phyloP scores from a whole-genome alignment of 30 jellyfish, hydroid and myxozoan species.

The Nemopilema nomurai region DNA sequence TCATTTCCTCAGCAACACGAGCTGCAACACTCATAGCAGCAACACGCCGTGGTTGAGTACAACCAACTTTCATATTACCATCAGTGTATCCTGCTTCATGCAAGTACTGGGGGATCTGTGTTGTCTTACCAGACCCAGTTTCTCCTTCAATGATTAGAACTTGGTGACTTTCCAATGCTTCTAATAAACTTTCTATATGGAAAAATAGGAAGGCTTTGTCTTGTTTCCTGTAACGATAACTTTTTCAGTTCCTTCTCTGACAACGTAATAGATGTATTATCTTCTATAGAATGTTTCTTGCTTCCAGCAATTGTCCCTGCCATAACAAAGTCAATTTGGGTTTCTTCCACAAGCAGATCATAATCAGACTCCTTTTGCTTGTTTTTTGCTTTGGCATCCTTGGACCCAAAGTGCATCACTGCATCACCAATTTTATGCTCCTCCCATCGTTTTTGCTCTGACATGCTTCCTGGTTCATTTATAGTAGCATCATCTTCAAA shows the following conservation, averaged over 20 bases:
- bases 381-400: conserved; percentile 78
- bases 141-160: conserved; percentile 98
- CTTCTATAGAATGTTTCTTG: conserved; percentile 34
- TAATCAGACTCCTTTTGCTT: conserved; percentile 69
- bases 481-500: conserved; percentile 82
- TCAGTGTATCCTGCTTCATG: conserved; percentile 97
- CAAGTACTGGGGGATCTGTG: conserved; percentile 99
- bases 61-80: conserved; percentile 90
- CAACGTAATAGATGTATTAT: neutral
- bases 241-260: conserved; percentile 72
- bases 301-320: conserved; percentile 99
- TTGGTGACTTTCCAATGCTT: conserved; percentile 95
- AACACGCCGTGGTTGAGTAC: conserved; percentile 99
- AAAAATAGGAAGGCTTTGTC: conserved; percentile 93
- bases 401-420: conserved; percentile 96
- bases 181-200: conserved; percentile 78
- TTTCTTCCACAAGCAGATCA: conserved; percentile 93
- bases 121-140: conserved; percentile 99
- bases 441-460: conserved; percentile 99
- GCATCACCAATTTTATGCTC: conserved; percentile 97
- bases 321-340: conserved; percentile 96
- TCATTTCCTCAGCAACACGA: conserved; percentile 99
- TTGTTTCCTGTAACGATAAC: conserved; percentile 78
- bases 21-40: conserved; percentile 99
- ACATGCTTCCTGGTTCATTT: conserved; percentile 73